Base-by-base conservation (phyloP, 2,113 vertebrate genomes). In the Lagopus muta region DNA sequence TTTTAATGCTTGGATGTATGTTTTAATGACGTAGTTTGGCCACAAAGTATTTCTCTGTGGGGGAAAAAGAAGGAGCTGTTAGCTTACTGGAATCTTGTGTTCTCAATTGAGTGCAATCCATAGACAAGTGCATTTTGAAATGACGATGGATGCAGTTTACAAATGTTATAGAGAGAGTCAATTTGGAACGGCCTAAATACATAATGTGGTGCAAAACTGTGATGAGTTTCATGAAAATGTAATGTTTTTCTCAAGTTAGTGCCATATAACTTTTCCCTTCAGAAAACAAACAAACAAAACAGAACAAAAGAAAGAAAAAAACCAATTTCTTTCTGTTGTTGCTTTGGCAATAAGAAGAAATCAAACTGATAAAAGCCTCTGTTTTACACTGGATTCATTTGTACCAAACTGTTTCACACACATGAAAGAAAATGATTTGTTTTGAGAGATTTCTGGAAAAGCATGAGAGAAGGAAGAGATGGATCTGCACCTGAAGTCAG, bases 51-150 rank as follows among this genome's bases (percentile, higher is more conserved):
- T 90, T 91, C 42, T 38, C 12, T 76, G 10, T 57, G 22, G 40
- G 47, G 70, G 7, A 27, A 13, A 57, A 83, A 86, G 47, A 69
- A 19, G 2, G 3, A 72, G 83, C 88, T 71, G 82, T 94, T 43
- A 77, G 42, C n/a, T 94, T 90, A 30, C 64, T 82, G 25, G 92
- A 67, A 78, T 57, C 82, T 85, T 84, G 36, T n/a, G 17, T 93
- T 77, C 77, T 94, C 78, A 87, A 2, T 79, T 93, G 34, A 15
- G 54, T 86, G 69, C 57, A 9, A 52, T 92, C 65, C 92, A 30
- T 32, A 94, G 55, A 91, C 75, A 93, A 72, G 58, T 82, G 18
- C 84, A 71, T 60, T 94, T 86, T 69, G 86, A 90, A 91, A 67
- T 80, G 24, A 76, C 78, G 70, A 93, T 90, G 80, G 88, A 72